Evolutionary conservation across 2,113 vertebrate species (phyloP).

Genomic region (Mesoclemmys tuberculata): DNA sequence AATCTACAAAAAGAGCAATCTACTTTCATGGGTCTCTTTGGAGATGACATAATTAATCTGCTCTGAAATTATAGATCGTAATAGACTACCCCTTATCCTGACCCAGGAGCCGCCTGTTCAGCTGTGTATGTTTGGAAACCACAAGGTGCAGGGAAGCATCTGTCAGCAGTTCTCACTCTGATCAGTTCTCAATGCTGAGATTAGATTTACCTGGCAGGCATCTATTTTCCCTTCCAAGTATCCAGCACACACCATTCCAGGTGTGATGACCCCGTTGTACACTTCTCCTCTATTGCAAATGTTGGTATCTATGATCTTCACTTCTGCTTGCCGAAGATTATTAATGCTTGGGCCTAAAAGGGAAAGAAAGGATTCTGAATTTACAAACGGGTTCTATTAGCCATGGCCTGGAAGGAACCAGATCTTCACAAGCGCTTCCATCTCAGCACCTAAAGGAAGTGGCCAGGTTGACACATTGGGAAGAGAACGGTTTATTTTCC

Average conservation of each 20-base stretch:
- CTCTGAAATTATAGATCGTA: background rate
- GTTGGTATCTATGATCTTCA: slow-evolving; percentile 89
- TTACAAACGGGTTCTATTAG: background rate
- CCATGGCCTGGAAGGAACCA: background rate
- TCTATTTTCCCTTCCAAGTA: slow-evolving; percentile 87
- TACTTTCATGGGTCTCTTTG: too few species aligned
- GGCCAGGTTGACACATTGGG: background rate
- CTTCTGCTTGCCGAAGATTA: slow-evolving; percentile 87
- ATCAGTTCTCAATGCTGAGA: background rate
- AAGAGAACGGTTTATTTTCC: background rate
- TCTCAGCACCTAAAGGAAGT: background rate
- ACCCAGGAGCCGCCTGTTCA: background rate
- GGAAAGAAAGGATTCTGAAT: slow-evolving; percentile 33
- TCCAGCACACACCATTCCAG: slow-evolving; percentile 93
- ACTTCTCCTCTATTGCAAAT: slow-evolving; percentile 81
- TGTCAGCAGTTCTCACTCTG: background rate
- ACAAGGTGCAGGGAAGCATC: background rate
- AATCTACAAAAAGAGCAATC: background rate
- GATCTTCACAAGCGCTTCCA: background rate
- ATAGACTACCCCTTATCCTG: background rate
- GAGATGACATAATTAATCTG: background rate
- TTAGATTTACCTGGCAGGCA: slow-evolving; percentile 89
- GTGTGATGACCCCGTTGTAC: slow-evolving; percentile 76
- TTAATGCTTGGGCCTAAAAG: slow-evolving; percentile 75
- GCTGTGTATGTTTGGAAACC: background rate